Evolutionary conservation across 35 echinoderm and acorn worm genomes (phyloP), one percentile per base, ranked within the genome.

Genomic region (Ptychodera flava): DNA sequence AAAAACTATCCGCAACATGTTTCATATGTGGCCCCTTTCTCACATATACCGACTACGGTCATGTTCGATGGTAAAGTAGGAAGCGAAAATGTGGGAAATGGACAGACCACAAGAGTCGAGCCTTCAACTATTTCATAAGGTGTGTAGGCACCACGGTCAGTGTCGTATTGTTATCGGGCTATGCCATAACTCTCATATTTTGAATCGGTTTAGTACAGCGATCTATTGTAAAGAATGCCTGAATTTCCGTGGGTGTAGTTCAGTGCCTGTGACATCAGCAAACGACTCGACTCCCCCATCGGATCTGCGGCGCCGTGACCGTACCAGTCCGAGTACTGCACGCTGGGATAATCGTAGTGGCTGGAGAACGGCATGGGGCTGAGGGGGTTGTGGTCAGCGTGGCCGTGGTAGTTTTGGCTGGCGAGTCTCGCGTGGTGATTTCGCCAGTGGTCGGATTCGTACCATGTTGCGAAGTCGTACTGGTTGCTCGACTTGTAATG

Each of bases 401-500:
- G n/a, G 2, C 28, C 15, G 22, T 35, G 76, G 29, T 53, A 76
- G 27, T 37, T 76, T n/a, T 76, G 38, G 16, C 31, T 79, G 86
- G 78, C 78, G 1, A 34, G 30, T 35, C 79, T 64, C 15, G 76
- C 37, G 37, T 77, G 36, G 33, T 87, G 76, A 33, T 79, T 79
- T 37, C 33, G 36, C 37, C 88, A 81, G 0, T 81, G 36, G 35
- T 81, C 32, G 28, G 31, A 31, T 80, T 86, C 91, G 22, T 37
- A 35, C 33, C 79, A 77, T 0, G 86, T 53, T 30, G 36, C 36
- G 28, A 36, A 90, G 10, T 85, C 52, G 78, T 91, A 91, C 31
- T 85, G 85, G 1, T 94, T 89, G 34, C 85, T 81, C 1, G 88
- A 37, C 0, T 34, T 32, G 36, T 91, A 91, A 38, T 85, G 81